A percentile compares a stretch with the other conserved stretches of the same genome.
phyloP scores from a whole-genome alignment of 2,797 vertebrate genomes.

The Myripristis jacobus region DNA sequence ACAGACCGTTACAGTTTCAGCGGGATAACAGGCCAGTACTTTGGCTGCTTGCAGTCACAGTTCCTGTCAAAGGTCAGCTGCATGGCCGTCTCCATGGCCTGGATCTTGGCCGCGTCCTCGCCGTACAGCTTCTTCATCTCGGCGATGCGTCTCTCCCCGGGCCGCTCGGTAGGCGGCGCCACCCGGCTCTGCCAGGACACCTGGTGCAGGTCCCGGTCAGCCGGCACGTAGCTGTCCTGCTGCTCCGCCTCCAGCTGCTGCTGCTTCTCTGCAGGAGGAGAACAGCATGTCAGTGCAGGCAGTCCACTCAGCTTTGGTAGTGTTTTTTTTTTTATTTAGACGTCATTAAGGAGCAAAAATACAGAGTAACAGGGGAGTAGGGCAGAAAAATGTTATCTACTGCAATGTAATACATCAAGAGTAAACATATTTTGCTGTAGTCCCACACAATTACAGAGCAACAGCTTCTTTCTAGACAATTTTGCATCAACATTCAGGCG shows the following conservation, averaged over 20 bases:
- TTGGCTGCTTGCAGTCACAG: conserved; percentile 93
- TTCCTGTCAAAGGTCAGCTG: conserved; percentile 88
- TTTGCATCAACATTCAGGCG: too few relatives aligned
- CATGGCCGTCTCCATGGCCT: conserved; percentile 91
- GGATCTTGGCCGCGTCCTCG: conserved; percentile 87
- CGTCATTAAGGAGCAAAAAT: neutral
- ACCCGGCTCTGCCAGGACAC: conserved; percentile 68
- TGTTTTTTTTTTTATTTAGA: neutral
- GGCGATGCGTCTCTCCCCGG: conserved; percentile 86
- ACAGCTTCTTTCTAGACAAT: too few relatives aligned
- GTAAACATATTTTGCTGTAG: too few relatives aligned
- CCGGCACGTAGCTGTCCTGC: conserved; percentile 81
- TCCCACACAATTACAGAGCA: too few relatives aligned
- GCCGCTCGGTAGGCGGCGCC: conserved; percentile 86
- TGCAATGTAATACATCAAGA: too few relatives aligned
- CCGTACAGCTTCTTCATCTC: conserved; percentile 95
- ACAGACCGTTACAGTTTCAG: conserved; percentile 87
- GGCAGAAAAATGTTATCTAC: neutral
- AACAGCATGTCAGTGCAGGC: neutral
- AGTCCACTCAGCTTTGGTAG: neutral
- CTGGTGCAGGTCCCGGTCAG: conserved; percentile 87
- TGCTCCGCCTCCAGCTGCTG: conserved; percentile 89
- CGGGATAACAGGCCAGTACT: conserved; percentile 96
- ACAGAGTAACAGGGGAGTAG: neutral
- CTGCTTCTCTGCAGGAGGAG: conserved; percentile 85